Conservation (phyloP, 1,140 invertebrate species). For the Holcopasites calliopsidis region DNA sequence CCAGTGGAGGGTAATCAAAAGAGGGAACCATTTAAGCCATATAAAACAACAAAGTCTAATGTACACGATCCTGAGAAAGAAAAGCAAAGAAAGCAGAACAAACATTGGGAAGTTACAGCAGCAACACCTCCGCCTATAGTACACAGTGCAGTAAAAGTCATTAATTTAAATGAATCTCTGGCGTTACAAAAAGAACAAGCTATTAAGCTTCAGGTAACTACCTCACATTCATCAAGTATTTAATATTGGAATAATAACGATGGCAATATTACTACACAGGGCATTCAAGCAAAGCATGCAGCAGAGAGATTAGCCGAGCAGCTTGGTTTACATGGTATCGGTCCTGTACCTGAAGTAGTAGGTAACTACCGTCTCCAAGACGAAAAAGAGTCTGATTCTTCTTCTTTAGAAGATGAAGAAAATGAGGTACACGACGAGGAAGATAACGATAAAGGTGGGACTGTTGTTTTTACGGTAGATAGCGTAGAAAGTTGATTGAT, state of each 20-base stretch:
- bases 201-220: constrained; percentile 72
- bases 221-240: background rate
- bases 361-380: constrained; percentile 61
- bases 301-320: constrained; percentile 74
- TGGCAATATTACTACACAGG: too few relatives aligned
- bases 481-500: constrained; percentile 56
- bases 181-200: constrained; percentile 79
- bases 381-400: constrained; percentile 53
- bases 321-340: constrained; percentile 60
- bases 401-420: constrained; percentile 71
- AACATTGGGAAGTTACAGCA: constrained; percentile 85
- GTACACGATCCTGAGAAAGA: constrained; percentile 84
- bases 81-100: constrained; percentile 80
- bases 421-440: constrained; percentile 77
- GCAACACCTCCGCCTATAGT: constrained; percentile 82
- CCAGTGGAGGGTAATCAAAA: constrained; percentile 70
- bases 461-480: constrained; percentile 74
- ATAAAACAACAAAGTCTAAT: constrained; percentile 83
- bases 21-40: constrained; percentile 81
- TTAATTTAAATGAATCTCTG: constrained; percentile 82
- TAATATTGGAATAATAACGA: too few relatives aligned
- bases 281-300: constrained; percentile 78
- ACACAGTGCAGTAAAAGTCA: constrained; percentile 80
- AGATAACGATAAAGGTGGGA: constrained; percentile 73
- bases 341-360: constrained; percentile 49